These are phyloP conservation scores for Gracilinanus agilis DNA, from an alignment of 2,113 vertebrate genomes.

Conservation along the genomic window DNA sequence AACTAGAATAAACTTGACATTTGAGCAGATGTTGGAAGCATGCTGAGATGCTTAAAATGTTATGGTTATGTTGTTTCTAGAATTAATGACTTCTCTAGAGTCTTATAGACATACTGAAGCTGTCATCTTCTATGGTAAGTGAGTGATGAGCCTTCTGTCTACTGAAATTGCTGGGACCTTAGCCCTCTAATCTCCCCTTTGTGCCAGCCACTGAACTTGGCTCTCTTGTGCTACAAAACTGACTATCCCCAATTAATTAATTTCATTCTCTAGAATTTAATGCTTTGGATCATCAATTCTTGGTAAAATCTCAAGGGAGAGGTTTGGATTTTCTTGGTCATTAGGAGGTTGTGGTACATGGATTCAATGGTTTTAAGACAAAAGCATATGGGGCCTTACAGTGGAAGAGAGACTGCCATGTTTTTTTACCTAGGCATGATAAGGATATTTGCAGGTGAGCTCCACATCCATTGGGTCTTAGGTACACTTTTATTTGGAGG, in stretches of 20 bases:
- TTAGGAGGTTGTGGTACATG: not conserved
- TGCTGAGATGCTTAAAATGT: not conserved
- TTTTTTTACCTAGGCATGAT: not conserved
- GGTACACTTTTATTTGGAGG: not conserved
- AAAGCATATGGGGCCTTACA: not conserved
- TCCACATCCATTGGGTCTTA: not conserved
- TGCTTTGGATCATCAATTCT: not conserved
- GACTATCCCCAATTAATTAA: not conserved
- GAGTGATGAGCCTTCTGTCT: not conserved
- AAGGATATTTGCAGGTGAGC: not conserved
- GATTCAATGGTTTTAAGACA: not conserved
- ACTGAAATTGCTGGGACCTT: not conserved
- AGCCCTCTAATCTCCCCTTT: not conserved
- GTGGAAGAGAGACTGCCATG: not conserved
- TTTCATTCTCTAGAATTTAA: not conserved
- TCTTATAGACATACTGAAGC: not conserved
- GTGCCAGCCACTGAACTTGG: not conserved
- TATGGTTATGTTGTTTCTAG: slow-evolving; percentile 1
- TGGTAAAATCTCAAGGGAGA: not conserved
- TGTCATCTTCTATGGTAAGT: not conserved
- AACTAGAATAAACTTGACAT: slow-evolving; percentile 4
- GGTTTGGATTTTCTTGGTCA: not conserved
- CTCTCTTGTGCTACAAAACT: not conserved
- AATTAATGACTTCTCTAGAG: not conserved
- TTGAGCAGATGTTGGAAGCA: slow-evolving; percentile 8